Evolutionary conservation across 2,888 invertebrate species (phyloP), one percentile per base, ranked within the genome.

Genomic region (Coremacera marginata): DNA sequence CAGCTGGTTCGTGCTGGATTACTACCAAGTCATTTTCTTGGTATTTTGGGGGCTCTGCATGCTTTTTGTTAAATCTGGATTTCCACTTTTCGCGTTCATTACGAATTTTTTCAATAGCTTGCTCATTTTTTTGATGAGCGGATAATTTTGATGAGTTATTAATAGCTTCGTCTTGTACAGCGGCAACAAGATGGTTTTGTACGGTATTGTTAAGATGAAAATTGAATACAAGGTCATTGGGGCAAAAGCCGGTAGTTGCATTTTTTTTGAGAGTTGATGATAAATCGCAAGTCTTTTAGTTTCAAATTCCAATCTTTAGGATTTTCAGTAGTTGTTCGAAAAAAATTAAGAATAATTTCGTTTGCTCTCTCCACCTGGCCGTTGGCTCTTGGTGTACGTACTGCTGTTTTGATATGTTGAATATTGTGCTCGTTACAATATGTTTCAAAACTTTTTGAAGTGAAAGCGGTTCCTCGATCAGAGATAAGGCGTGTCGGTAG

Each of bases 51-150:
- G 78, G 80, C 3, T 25, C 52, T 5, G 49, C 19, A 19, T 80
- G 79, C 5, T 31, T 31, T 16, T 77, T 79, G 34, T 79, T 76
- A 34, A 79, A 79, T 0, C 76, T 75, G 0, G 19, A 2, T 55
- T 80, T 80, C 80, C 80, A 78, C 71, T 70, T 77, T 5, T 55
- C 52, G 14, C 78, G 77, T 70, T 79, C n/a, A n/a, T n/a, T n/a
- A n/a, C n/a, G n/a, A 14, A 44, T 1, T 7, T 51, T n/a, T 22
- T 9, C 70, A 44, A 3, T 73, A 4, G 31, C 27, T 31, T 76
- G 73, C 44, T n/a, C n/a, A n/a, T n/a, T n/a, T n/a, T n/a, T n/a
- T n/a, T n/a, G n/a, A n/a, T n/a, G n/a, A n/a, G n/a, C n/a, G n/a
- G n/a, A n/a, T n/a, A n/a, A n/a, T n/a, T 74, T 34, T 3, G 31